Evolutionary conservation across 2,888 invertebrate genomes (phyloP), one percentile per base, ranked within the genome.

Genomic region (Drosophila kuntzei): DNA sequence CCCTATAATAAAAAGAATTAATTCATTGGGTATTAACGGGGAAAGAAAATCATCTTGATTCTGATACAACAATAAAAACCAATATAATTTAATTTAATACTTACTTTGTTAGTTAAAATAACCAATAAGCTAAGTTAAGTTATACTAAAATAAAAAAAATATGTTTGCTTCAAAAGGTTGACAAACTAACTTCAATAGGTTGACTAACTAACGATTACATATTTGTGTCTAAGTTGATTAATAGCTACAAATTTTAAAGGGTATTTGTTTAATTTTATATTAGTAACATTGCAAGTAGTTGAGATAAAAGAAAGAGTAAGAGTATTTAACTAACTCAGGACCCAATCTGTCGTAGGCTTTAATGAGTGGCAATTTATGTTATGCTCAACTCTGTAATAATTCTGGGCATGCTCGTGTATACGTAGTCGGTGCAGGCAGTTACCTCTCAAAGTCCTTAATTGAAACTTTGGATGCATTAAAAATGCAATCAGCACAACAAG

Each of bases 381-480:
- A 53, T 18, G 16, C 20, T 14, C 22, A 20, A 44, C 3, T 20
- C 12, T 25, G 14, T 7, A 16, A 16, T 20, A 44, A 37, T 18
- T 18, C 71, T 55, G 50, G 22, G 36, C 49, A 39, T 34, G 34
- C 20, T 34, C 50, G 12, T 2, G 8, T 32, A 43, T 36, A 27
- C 3, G n/a, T n/a, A n/a, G n/a, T 22, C 29, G 34, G 39, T 14
- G 25, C n/a, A 12, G 39, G 46, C 20, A 49, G 53, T 12, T 29
- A 59, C 47, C 75, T 57, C 59, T 44, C 34, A 54, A 18, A 29
- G 46, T 41, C 36, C 66, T 71, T 76, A 82, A 82, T 87, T 82
- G 88, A 87, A 87, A 87, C 87, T 81, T 81, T 57, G 79, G 62
- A 57, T 72, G 67, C 87, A 87, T 81, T 81, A 87, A 82, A 82